These are phyloP conservation scores for Pedicia rivosa DNA, from an alignment of 2,888 invertebrate species.

Conservation along the genomic window DNA sequence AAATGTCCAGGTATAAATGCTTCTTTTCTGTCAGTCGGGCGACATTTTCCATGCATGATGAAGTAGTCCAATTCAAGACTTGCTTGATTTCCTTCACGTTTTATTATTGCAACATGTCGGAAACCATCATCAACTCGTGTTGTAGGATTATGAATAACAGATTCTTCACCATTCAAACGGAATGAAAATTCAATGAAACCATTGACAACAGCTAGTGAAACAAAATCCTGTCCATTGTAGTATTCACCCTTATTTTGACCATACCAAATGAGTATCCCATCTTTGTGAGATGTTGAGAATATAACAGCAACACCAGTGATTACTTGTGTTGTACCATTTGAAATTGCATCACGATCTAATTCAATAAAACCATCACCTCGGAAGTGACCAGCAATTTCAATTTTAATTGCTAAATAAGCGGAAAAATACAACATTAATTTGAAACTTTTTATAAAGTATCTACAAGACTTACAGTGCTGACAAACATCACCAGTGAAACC, in stretches of 20 bases:
- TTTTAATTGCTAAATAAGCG: no score
- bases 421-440: neutral
- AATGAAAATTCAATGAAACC: slow-evolving; percentile 68
- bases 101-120: slow-evolving; percentile 59
- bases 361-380: slow-evolving; percentile 29
- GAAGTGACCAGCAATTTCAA: slow-evolving; percentile 25
- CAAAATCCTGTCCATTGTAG: slow-evolving; percentile 51
- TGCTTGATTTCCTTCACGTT: slow-evolving; percentile 42
- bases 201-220: slow-evolving; percentile 54
- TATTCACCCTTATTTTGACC: slow-evolving; percentile 38
- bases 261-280: slow-evolving; percentile 73
- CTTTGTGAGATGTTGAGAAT: slow-evolving; percentile 52
- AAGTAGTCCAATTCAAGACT: slow-evolving; percentile 57
- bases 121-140: slow-evolving; percentile 63
- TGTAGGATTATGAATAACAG: slow-evolving; percentile 45
- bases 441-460: slow-evolving; percentile 1
- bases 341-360: slow-evolving; percentile 37
- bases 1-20: slow-evolving; percentile 28
- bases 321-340: slow-evolving; percentile 39
- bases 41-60: slow-evolving; percentile 40
- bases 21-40: slow-evolving; percentile 50
- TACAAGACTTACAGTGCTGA: slow-evolving; percentile 41
- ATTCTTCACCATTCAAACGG: slow-evolving; percentile 70
- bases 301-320: slow-evolving; percentile 55
- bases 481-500: slow-evolving; percentile 66